These are phyloP conservation scores for Aplochiton taeniatus DNA, from an alignment of 2,797 vertebrate genomes.

Conservation along the genomic window DNA sequence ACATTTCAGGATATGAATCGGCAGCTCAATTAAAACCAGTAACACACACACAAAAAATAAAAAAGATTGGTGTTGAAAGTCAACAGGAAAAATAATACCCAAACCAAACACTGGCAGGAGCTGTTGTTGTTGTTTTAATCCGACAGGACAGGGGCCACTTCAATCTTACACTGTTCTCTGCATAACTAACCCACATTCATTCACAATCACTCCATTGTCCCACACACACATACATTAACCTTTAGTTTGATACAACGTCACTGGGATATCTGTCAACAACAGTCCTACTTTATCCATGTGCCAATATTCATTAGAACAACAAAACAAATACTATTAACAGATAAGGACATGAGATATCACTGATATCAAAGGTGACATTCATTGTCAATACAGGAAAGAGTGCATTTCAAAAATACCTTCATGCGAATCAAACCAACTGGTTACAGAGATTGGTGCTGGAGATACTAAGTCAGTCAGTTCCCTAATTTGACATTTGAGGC, in stretches of 20 bases:
- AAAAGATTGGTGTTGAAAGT: slow-evolving; percentile 6
- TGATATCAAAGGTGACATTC: neutral
- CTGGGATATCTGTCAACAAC: neutral
- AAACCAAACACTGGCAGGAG: slow-evolving; percentile 1
- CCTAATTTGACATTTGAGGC: slow-evolving; percentile 34
- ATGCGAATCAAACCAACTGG: neutral
- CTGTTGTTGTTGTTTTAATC: neutral
- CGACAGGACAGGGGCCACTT: neutral
- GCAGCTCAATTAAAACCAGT: too few species aligned
- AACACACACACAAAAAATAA: neutral
- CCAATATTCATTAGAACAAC: slow-evolving; percentile 13
- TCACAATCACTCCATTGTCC: neutral
- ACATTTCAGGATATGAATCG: too few species aligned
- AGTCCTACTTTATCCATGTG: neutral
- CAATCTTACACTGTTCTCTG: neutral
- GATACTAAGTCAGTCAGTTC: too few species aligned
- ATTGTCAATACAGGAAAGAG: neutral
- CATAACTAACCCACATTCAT: neutral
- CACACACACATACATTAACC: neutral
- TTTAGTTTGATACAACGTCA: neutral
- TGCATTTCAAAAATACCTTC: too few species aligned
- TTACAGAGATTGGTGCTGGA: slow-evolving; percentile 27
- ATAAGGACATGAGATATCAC: neutral
- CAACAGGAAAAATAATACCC: slow-evolving; percentile 39
- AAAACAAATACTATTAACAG: slow-evolving; percentile 13